A percentile compares a stretch with the other conserved stretches of the same genome.
These are phyloP conservation scores for Riptortus pedestris DNA, from an alignment of 1,140 invertebrate genomes.

Conservation along the genomic window DNA sequence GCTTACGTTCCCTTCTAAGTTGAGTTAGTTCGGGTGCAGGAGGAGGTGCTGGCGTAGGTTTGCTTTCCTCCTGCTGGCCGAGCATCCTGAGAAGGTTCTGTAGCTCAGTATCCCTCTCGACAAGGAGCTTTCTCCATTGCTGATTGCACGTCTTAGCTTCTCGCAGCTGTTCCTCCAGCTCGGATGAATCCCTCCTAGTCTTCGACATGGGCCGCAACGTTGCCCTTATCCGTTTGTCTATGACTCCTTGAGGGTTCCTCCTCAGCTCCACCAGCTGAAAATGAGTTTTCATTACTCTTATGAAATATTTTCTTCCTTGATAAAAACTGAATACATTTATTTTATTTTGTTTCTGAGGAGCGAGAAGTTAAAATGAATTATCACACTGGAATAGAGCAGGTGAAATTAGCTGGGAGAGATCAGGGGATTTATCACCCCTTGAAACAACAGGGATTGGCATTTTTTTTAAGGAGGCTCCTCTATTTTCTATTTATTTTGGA, in stretches of 20 bases:
- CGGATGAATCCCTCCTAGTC: conserved; percentile 54
- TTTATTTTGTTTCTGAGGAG: no score
- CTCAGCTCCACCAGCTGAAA: conserved; percentile 77
- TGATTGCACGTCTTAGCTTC: conserved; percentile 67
- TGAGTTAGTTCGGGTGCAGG: conserved; percentile 11
- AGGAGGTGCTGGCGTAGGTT: conserved; percentile 13
- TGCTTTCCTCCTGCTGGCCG: conserved; percentile 36
- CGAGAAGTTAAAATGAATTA: no score
- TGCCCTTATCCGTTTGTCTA: conserved; percentile 66
- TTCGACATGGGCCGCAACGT: conserved; percentile 68
- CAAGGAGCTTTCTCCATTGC: conserved; percentile 61
- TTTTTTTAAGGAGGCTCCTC: no score
- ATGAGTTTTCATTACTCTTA: no score
- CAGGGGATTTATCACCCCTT: no score
- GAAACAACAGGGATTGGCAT: no score
- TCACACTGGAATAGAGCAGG: no score
- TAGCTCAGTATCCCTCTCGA: conserved; percentile 68
- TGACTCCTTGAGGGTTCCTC: conserved; percentile 72
- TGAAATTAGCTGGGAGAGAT: no score
- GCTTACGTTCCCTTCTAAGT: conserved; percentile 19
- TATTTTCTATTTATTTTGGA: no score
- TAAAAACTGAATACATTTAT: no score
- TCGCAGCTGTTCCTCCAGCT: conserved; percentile 66
- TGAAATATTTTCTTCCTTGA: no score
- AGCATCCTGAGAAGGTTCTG: conserved; percentile 47